A percentile compares a stretch with the other conserved stretches of the same genome.
Conservation (phyloP, 2,797 vertebrate genomes). For the Aphelocoma californica region DNA sequence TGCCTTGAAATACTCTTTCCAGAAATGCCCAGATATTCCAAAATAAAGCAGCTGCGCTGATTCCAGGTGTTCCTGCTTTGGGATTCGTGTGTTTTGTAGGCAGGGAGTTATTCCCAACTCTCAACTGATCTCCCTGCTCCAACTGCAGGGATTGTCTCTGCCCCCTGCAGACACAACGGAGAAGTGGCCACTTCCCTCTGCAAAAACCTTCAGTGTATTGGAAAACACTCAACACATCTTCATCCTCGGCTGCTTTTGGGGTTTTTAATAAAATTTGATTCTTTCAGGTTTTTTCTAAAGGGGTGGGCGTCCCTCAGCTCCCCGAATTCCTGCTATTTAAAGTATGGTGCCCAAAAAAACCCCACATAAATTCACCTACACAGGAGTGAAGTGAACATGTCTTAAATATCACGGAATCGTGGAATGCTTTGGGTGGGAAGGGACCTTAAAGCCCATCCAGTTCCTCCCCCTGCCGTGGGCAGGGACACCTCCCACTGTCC, state of each 20-base stretch:
- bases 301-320: not conserved
- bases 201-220: rapidly evolving
- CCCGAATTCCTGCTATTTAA: not conserved
- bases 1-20: not conserved
- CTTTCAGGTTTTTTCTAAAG: not conserved
- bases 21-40: not conserved
- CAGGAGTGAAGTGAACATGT: rapidly evolving
- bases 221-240: not conserved
- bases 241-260: not conserved
- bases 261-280: not conserved
- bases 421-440: not conserved
- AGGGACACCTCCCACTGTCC: not conserved
- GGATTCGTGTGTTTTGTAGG: rapidly evolving
- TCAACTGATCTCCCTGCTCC: not conserved
- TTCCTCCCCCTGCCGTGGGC: not conserved
- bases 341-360: rapidly evolving
- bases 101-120: not conserved
- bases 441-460: not conserved
- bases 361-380: not conserved
- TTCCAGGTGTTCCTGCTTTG: not conserved
- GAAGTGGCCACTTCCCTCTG: not conserved
- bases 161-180: not conserved
- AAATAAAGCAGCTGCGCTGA: not conserved
- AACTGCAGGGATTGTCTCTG: not conserved
- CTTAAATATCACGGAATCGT: not conserved